Conservation (phyloP, 2,113 vertebrate species). For the Silurus asotus region DNA sequence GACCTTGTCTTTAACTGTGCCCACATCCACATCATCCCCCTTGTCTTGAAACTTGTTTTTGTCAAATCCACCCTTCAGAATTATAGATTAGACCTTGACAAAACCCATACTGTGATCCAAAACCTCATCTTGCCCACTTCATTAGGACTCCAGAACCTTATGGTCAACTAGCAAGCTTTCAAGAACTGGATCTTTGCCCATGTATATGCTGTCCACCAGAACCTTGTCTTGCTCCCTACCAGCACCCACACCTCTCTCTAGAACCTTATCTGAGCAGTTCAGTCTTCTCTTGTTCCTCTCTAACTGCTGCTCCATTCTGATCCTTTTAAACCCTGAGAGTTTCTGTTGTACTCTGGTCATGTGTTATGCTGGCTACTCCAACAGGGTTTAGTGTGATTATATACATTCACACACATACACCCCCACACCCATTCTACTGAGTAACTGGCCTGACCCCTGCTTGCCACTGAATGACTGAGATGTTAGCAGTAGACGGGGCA, state of each 20-base stretch:
- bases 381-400: constrained; percentile 9
- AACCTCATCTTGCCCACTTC: neutral
- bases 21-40: neutral
- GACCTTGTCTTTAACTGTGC: neutral
- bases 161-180: neutral
- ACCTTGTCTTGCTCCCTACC: neutral
- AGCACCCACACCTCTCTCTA: neutral
- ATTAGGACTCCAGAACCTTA: constrained; percentile 5
- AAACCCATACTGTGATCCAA: neutral
- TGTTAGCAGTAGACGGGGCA: constrained; percentile 83
- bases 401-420: constrained; percentile 39
- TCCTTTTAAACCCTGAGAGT: constrained; percentile 20
- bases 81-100: neutral
- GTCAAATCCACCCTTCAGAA: neutral
- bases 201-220: neutral
- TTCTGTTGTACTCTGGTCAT: constrained; percentile 16
- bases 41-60: neutral
- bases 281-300: neutral
- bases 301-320: constrained; percentile 56
- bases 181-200: neutral
- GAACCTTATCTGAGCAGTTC: neutral
- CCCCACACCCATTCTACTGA: constrained; percentile 46
- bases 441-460: constrained; percentile 38
- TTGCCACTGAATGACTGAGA: constrained; percentile 77
- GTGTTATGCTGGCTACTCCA: constrained; percentile 8